phyloP scores from a whole-genome alignment of 2,797 vertebrate genomes.

The Hypotaenidia okinawae region DNA sequence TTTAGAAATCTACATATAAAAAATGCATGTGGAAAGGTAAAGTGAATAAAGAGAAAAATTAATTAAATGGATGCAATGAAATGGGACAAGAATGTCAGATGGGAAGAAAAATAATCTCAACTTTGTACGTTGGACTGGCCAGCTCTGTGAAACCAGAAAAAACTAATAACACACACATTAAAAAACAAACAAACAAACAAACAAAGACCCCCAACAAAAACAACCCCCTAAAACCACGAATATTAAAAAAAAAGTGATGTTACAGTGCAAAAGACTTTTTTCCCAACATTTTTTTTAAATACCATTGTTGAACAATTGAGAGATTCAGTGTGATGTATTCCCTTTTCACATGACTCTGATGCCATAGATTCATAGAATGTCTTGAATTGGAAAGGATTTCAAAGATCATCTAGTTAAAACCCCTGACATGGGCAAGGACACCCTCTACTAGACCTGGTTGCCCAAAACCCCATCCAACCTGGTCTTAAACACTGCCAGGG shows the following conservation, averaged over 20 bases:
- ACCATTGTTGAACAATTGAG: not conserved
- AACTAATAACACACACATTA: not conserved
- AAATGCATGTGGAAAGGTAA: not conserved
- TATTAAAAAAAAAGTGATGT: not conserved
- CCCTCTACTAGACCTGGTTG: no score
- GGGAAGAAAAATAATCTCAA: not conserved
- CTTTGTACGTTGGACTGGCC: not conserved
- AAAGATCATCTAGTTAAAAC: no score
- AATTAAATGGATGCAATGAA: not conserved
- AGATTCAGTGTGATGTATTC: not conserved
- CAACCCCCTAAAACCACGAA: not conserved
- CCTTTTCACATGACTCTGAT: not conserved
- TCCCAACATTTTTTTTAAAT: no score
- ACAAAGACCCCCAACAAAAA: no score
- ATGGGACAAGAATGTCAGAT: not conserved
- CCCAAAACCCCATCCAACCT: no score
- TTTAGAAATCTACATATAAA: not conserved
- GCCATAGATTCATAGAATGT: no score
- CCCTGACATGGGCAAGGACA: no score
- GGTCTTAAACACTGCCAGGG: no score
- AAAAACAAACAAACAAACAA: not conserved
- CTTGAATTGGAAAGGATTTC: no score
- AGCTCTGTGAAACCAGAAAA: not conserved
- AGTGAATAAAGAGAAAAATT: not conserved
- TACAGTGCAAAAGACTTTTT: not conserved